Evolutionary conservation across 2,113 vertebrate genomes (phyloP).

Genomic region (Argyrosomus japonicus): DNA sequence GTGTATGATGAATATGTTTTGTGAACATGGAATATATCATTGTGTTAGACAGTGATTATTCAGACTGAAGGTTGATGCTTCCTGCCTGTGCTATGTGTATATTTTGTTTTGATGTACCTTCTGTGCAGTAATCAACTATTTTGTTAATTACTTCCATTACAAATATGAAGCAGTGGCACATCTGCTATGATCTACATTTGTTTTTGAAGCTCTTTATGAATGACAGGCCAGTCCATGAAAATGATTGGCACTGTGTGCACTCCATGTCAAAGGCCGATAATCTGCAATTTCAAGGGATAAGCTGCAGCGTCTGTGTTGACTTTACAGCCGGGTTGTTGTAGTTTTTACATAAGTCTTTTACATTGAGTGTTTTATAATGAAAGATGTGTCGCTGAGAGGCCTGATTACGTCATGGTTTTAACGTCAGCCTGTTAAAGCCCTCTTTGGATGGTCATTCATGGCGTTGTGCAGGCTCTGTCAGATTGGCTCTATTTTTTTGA

Average conservation of each 20-base stretch:
- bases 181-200: conserved; percentile 1
- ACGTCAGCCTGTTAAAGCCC: conserved; percentile 47
- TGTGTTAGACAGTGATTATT: background rate
- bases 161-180: background rate
- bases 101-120: background rate
- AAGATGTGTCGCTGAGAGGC: conserved; percentile 32
- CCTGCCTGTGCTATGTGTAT: background rate
- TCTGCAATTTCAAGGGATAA: conserved; percentile 58
- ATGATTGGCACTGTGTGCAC: conserved; percentile 21
- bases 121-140: background rate
- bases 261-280: conserved; percentile 39
- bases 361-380: conserved; percentile 44
- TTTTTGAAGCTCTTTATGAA: conserved; percentile 4
- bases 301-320: conserved; percentile 33
- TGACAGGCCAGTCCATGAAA: conserved; percentile 11
- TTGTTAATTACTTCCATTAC: background rate
- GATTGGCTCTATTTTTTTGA: conserved; percentile 50
- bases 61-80: background rate
- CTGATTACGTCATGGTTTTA: conserved; percentile 55
- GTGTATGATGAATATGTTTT: background rate
- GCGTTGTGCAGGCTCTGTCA: conserved; percentile 15
- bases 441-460: conserved; percentile 25
- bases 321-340: conserved; percentile 16
- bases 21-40: background rate
- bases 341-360: conserved; percentile 34